Percentiles rank a stretch among this genome's conserved stretches.
Conservation (phyloP, 2,888 invertebrate species). For the Cryptosula pallasiana region DNA sequence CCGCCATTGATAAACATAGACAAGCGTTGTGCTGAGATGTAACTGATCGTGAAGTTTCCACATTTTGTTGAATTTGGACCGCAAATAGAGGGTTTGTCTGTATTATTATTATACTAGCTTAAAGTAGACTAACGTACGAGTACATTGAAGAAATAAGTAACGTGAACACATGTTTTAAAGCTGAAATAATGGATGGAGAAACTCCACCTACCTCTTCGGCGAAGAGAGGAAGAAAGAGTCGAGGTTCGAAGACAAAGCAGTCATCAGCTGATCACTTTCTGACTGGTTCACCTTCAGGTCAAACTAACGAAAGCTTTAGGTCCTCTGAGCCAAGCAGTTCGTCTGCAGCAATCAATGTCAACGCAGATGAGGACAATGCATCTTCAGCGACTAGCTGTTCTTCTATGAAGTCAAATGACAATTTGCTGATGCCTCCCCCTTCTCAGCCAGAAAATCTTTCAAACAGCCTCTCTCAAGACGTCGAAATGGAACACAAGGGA, state of each 20-base stretch:
- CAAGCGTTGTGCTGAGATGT: not conserved
- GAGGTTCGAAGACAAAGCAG: constrained; percentile 1
- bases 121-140: not conserved
- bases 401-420: constrained; percentile 3
- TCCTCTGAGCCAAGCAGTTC: not conserved
- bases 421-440: constrained; percentile 13
- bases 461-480: not conserved
- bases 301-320: not conserved
- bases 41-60: not conserved
- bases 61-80: not conserved
- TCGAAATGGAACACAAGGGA: not conserved
- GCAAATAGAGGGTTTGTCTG: not conserved
- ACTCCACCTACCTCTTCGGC: not conserved
- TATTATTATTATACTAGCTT: not conserved
- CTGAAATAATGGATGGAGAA: constrained; percentile 16
- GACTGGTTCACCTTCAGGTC: not conserved
- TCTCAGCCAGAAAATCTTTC: not conserved
- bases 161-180: not conserved
- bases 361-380: not conserved
- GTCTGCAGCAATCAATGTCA: not conserved
- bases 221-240: not conserved
- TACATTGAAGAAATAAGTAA: not conserved
- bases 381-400: not conserved
- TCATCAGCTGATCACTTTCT: too few relatives aligned
- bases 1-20: constrained; percentile 14